Percentiles rank a stretch among this genome's conserved stretches.
Conservation (phyloP, 2,113 vertebrate species). For the Nanger granti region DNA sequence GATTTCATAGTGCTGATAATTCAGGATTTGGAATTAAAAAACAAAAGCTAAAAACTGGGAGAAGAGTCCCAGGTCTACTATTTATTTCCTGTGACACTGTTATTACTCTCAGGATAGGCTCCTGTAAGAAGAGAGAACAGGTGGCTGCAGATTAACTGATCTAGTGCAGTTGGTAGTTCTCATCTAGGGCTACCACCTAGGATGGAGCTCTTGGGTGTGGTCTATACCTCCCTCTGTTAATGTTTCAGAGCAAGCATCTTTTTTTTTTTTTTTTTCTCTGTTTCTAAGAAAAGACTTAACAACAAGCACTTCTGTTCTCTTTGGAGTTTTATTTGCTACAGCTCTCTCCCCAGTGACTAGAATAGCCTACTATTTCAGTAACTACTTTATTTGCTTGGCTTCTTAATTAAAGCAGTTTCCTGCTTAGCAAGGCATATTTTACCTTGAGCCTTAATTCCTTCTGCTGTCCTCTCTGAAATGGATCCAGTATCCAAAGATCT, state of each 20-base stretch:
- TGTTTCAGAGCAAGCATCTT: neutral
- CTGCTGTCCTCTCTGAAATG: constrained; percentile 21
- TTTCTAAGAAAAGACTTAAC: neutral
- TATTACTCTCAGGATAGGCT: neutral
- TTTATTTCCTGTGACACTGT: neutral
- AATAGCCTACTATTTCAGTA: neutral
- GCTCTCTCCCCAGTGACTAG: neutral
- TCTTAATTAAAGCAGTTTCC: constrained; percentile 22
- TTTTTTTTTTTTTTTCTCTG: neutral
- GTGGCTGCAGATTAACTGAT: neutral
- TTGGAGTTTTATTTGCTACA: neutral
- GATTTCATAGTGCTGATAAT: neutral
- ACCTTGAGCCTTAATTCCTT: constrained; percentile 3
- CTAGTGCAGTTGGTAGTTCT: neutral
- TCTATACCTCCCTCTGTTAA: neutral
- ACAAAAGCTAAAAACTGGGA: neutral
- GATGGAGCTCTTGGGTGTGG: neutral
- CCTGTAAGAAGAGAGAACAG: neutral
- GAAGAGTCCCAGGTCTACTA: neutral
- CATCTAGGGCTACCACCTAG: neutral
- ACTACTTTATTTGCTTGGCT: neutral
- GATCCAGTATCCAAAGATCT: neutral
- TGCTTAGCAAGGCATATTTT: constrained; percentile 44
- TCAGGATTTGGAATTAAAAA: neutral
- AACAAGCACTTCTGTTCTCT: neutral